Conservation (phyloP, 30 jellyfish, hydroid and myxozoan genomes). For the Pelagia noctiluca region DNA sequence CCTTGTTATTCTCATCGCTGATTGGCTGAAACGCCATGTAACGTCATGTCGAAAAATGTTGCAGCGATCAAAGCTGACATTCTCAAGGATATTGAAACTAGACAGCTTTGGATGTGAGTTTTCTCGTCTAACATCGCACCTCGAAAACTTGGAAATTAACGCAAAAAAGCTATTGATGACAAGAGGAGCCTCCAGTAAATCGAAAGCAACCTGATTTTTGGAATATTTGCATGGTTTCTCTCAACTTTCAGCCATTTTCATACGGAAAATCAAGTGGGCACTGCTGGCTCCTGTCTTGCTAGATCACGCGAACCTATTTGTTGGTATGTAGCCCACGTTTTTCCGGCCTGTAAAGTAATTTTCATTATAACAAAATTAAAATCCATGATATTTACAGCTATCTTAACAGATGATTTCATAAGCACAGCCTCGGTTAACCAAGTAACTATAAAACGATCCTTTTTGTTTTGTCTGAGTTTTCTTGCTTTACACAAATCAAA, state of each 20-base stretch:
- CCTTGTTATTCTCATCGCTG: slow-evolving; percentile 57
- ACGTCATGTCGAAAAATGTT: slow-evolving; percentile 96
- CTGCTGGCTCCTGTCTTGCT: too few species aligned
- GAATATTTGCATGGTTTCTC: neutral
- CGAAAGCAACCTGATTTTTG: neutral
- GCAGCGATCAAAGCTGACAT: slow-evolving; percentile 61
- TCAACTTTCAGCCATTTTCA: neutral
- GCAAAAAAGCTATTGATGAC: neutral
- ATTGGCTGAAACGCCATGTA: slow-evolving; percentile 94
- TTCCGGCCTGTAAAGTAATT: too few species aligned
- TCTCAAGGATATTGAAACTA: slow-evolving; percentile 44
- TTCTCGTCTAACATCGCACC: neutral
- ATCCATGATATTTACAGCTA: too few species aligned
- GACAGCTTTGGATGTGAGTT: slow-evolving; percentile 1
- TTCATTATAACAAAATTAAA: too few species aligned
- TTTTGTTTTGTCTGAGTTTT: too few species aligned
- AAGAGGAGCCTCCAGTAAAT: neutral
- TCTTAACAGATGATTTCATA: too few species aligned
- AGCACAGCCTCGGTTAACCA: too few species aligned
- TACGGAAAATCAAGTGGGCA: too few species aligned
- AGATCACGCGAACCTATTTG: too few species aligned
- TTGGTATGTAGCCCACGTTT: too few species aligned
- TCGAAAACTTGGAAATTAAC: neutral
- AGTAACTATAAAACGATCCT: too few species aligned
- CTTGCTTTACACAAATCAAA: too few species aligned